phyloP scores from a whole-genome alignment of 2,113 vertebrate species.

The Meles meles region DNA sequence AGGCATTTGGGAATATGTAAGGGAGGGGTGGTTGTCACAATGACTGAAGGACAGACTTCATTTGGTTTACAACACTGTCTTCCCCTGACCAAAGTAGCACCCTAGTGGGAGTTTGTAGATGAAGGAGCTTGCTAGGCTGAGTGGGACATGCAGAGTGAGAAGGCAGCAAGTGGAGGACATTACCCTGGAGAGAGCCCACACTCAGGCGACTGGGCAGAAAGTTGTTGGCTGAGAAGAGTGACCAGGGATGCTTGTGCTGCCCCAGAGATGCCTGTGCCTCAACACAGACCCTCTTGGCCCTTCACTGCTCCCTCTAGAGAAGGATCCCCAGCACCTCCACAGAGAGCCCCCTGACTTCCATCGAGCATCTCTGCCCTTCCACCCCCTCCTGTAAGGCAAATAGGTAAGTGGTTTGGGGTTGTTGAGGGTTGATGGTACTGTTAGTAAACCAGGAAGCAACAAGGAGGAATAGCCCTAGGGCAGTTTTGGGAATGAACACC shows the following conservation, averaged over 20 bases:
- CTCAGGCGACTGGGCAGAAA: neutral
- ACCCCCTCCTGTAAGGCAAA: neutral
- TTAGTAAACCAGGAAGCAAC: neutral
- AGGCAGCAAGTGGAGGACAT: neutral
- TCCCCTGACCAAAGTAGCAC: neutral
- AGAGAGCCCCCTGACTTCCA: neutral
- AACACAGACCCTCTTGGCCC: neutral
- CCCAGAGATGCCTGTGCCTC: neutral
- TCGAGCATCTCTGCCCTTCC: neutral
- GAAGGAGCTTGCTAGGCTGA: neutral
- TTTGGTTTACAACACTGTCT: neutral
- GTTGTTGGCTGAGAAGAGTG: neutral
- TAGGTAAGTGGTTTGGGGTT: neutral
- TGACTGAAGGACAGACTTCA: neutral
- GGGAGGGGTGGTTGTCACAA: neutral
- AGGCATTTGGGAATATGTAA: neutral
- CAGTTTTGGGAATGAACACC: neutral
- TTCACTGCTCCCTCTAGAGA: neutral
- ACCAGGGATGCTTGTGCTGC: neutral
- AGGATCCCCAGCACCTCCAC: neutral
- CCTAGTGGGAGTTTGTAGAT: neutral
- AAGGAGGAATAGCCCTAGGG: neutral
- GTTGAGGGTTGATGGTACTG: neutral
- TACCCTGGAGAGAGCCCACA: neutral
- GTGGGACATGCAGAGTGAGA: neutral